Evolutionary conservation across 2,888 invertebrate species (phyloP).

Genomic region (Nycteola revayana): DNA sequence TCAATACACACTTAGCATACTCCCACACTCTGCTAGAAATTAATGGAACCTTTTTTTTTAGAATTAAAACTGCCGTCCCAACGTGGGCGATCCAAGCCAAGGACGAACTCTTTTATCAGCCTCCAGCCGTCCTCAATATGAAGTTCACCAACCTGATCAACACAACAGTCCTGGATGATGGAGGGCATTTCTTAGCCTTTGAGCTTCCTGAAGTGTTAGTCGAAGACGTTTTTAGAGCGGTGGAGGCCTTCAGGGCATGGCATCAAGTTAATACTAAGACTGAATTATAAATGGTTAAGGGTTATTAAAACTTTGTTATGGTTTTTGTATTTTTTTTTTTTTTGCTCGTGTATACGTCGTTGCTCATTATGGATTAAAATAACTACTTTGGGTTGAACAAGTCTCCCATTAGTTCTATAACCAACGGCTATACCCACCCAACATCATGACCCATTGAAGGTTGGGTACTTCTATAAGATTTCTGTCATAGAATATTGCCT

Average conservation of each 20-base stretch:
- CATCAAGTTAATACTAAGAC: slow-evolving; percentile 37
- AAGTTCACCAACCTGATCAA: slow-evolving; percentile 85
- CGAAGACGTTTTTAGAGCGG: slow-evolving; percentile 82
- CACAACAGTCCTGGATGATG: slow-evolving; percentile 82
- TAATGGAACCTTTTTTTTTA: slow-evolving; percentile 22
- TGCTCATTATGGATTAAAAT: too few species aligned
- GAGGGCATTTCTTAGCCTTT: slow-evolving; percentile 93
- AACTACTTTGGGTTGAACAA: too few species aligned
- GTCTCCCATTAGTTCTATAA: too few species aligned
- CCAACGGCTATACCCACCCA: too few species aligned
- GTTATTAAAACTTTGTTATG: slow-evolving; percentile 22
- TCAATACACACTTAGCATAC: too few species aligned
- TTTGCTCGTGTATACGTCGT: too few species aligned
- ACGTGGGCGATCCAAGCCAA: slow-evolving; percentile 87
- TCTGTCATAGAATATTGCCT: too few species aligned
- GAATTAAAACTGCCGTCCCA: slow-evolving; percentile 70
- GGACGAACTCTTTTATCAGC: slow-evolving; percentile 83
- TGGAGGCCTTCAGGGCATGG: slow-evolving; percentile 48
- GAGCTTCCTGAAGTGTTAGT: slow-evolving; percentile 87
- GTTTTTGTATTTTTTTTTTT: slow-evolving; percentile 5
- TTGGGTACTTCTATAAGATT: too few species aligned
- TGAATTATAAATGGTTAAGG: slow-evolving; percentile 38
- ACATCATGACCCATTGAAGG: too few species aligned
- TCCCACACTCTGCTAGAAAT: too few species aligned
- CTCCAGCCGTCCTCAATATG: slow-evolving; percentile 79